These are phyloP conservation scores for Proteles cristata DNA, from an alignment of 2,113 vertebrate species.

Conservation along the genomic window DNA sequence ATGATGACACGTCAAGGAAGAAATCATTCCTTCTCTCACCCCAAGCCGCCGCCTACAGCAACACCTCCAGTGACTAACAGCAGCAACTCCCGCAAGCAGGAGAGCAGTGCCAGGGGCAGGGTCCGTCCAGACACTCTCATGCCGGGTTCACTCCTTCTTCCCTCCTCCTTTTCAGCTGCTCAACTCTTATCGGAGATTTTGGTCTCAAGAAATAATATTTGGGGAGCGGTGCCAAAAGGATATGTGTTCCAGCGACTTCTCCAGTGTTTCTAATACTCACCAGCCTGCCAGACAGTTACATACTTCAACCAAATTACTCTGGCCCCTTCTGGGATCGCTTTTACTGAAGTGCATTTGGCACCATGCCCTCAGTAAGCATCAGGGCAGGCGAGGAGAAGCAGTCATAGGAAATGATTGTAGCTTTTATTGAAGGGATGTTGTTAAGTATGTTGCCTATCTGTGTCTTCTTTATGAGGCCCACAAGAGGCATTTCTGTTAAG, in stretches of 20 bases:
- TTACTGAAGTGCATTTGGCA: not conserved
- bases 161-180: not conserved
- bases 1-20: not conserved
- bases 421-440: constrained; percentile 7
- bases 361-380: not conserved
- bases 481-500: constrained; percentile 22
- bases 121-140: accelerated
- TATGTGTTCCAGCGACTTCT: not conserved
- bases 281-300: not conserved
- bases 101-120: not conserved
- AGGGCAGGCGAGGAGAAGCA: not conserved
- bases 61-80: too few relatives aligned
- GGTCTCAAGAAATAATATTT: constrained; percentile 14
- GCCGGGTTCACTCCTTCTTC: not conserved
- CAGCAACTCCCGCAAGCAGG: not conserved
- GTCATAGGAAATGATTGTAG: not conserved
- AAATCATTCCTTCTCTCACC: not conserved
- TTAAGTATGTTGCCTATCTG: not conserved
- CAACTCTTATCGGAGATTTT: not conserved
- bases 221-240: not conserved
- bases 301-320: not conserved
- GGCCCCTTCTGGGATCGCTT: not conserved
- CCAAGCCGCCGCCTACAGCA: not conserved
- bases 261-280: not conserved
- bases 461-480: constrained; percentile 35